These are phyloP conservation scores for Myopa testacea DNA, from an alignment of 2,888 invertebrate species.

Conservation along the genomic window DNA sequence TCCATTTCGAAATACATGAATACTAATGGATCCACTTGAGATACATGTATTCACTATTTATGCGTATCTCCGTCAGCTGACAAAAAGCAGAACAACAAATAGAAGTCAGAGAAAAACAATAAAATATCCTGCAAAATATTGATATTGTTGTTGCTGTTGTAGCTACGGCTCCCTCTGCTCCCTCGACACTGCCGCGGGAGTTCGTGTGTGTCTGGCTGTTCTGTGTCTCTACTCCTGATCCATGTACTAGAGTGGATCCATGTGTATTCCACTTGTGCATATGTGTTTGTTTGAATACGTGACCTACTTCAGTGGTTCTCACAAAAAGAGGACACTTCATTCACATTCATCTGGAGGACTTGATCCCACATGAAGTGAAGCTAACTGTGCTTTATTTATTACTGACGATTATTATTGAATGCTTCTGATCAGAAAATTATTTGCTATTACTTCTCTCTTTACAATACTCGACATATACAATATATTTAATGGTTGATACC, in stretches of 20 bases:
- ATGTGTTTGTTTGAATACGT: conserved; percentile 23
- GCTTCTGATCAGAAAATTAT: conserved; percentile 40
- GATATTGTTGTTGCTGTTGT: not conserved
- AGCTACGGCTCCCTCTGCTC: not conserved
- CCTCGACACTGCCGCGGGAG: not conserved
- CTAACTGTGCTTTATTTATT: conserved; percentile 56
- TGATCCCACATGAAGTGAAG: conserved; percentile 12
- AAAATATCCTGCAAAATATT: not conserved
- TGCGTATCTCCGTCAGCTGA: no score
- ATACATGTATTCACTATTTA: no score
- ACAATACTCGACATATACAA: no score
- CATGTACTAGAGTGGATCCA: not conserved
- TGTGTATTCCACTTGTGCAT: not conserved
- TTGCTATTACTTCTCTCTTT: no score
- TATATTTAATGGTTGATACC: no score
- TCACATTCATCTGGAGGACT: no score
- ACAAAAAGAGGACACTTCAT: no score
- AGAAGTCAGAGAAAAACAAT: not conserved
- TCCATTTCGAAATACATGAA: no score
- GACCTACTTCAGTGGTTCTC: conserved; percentile 14
- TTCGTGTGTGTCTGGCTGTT: not conserved
- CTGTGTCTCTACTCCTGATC: not conserved
- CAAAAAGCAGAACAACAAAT: not conserved
- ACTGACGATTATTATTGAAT: conserved; percentile 61
- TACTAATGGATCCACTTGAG: no score